These are phyloP conservation scores for Graptemys geographica DNA, from an alignment of 2,797 vertebrate genomes.

Conservation along the genomic window DNA sequence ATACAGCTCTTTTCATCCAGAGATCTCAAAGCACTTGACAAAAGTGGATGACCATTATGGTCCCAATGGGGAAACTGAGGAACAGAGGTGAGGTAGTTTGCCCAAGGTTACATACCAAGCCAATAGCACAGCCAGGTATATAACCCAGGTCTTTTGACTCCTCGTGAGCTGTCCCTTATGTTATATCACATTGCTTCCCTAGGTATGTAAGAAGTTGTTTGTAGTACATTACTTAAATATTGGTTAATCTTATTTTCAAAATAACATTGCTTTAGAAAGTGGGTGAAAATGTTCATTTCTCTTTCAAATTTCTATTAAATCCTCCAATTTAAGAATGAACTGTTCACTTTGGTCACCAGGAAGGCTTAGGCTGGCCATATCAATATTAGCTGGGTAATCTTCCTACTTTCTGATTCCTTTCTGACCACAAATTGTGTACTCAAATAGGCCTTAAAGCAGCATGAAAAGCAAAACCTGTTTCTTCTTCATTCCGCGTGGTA, in stretches of 20 bases:
- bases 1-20: neutral
- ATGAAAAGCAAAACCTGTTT: neutral
- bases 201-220: neutral
- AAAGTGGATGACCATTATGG: neutral
- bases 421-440: constrained; percentile 29
- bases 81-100: neutral
- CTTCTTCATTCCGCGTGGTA: rapidly evolving
- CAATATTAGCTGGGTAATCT: neutral
- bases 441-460: neutral
- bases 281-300: neutral
- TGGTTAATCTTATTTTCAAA: neutral
- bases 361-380: constrained; percentile 5
- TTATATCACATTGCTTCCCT: neutral
- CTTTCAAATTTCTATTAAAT: constrained; percentile 40
- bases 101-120: neutral
- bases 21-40: neutral
- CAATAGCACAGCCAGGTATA: rapidly evolving
- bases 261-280: neutral
- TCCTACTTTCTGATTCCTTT: constrained; percentile 18
- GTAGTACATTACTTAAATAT: neutral
- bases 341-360: neutral
- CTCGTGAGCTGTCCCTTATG: neutral
- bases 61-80: rapidly evolving
- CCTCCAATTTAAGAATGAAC: neutral
- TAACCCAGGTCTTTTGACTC: neutral